Evolutionary conservation across 2,888 invertebrate species (phyloP), one percentile per base, ranked within the genome.

Genomic region (Plusia festucae): DNA sequence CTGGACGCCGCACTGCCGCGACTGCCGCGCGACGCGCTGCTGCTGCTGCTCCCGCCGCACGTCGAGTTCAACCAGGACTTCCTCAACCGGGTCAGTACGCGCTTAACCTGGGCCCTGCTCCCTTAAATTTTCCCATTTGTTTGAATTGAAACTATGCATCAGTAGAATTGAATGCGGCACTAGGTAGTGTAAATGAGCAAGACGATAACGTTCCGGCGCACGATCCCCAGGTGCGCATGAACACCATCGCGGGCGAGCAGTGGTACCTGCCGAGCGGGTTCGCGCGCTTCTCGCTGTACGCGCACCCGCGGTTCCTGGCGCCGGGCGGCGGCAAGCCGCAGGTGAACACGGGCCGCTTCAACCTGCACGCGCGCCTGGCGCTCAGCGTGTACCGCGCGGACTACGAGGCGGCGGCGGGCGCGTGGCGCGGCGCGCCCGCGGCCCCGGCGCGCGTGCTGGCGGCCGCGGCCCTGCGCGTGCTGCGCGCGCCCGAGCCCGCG

Each of bases 191-290:
- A n/a, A 30, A 2, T 9, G 30, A 1, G 30, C 9, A 9, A 13
- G 15, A 15, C 34, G 13, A 15, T 34, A 18, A 46, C 7, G 18
- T 9, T 8, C 1, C 7, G 1, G 16, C 2, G 46, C 9, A 8
- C 16, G 22, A 11, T 11, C 1, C 13, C 34, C 88, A 97, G 97
- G 97, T 99, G 13, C 97, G 99, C 68, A 99, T 99, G 98, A 99
- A 99, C 92, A 99, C 99, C 2, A 98, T 99, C 73, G 93, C 95
- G 77, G 97, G 97, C 76, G 97, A 97, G 91, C 99, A 99, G 95
- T 97, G 99, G 82, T 99, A 97, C 94, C 97, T 97, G 84, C 98
- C 99, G n/a, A 97, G 98, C 76, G 98, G 98, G 20, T 99, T 99
- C 92, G 96, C 97, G 82, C 98, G 98, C 86, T 99, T 97, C 94